Base-by-base conservation (phyloP, 2,113 vertebrate species). In the Halichoerus grypus region DNA sequence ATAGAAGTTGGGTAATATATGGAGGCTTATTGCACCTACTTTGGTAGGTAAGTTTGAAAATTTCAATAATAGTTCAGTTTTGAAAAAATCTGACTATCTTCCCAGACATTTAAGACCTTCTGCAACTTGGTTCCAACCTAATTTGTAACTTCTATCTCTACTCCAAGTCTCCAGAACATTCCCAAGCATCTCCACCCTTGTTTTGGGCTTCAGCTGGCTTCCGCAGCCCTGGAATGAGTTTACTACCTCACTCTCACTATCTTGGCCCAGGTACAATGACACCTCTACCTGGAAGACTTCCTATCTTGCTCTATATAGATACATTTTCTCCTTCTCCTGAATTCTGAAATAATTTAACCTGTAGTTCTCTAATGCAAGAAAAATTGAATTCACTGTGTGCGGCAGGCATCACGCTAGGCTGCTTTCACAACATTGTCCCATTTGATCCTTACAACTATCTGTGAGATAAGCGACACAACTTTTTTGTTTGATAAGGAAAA, bases 401-500 rank as follows among this genome's bases (percentile, higher is more conserved):
- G 33, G 31, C n/a, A 33, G 71, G 16, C 7, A 31, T 49, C 13
- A 14, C 12, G 16, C 11, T 51, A n/a, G 14, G 61, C 10, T 42
- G 69, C 14, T 59, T 81, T 65, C 63, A 86, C 1, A 31, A 4
- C 53, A 85, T n/a, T 91, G 16, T 69, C 55, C 86, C 16, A 49
- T 53, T 67, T 72, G 24, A 87, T 16, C 42, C 26, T 33, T 19
- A 53, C 16, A 79, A 71, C 7, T 57, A 36, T 33, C 61, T 69
- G 33, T 24, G 26, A 92, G 53, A 88, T 57, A 79, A 69, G 1
- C 49, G 28, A 4, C 12, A n/a, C 36, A 84, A 24, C 22, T 31
- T 39, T 67, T 65, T 83, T 90, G 53, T n/a, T 87, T 53, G 22
- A 69, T 28, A 93, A 92, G 19, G 55, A 79, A 96, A 97, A 46